phyloP scores from a whole-genome alignment of 2,888 invertebrate species.

The Caenorhabditis panamensis region DNA sequence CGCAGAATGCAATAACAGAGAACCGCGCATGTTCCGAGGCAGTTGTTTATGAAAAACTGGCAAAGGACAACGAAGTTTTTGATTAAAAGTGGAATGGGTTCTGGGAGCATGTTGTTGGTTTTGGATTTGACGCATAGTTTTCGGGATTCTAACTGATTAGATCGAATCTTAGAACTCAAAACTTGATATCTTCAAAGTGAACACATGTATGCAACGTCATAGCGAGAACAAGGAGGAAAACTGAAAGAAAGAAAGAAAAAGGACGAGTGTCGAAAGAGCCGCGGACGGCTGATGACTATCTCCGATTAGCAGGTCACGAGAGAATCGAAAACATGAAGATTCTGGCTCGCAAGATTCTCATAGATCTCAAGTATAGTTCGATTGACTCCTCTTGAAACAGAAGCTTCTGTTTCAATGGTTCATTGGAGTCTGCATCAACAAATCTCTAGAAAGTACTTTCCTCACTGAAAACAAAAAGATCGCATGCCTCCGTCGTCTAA shows the following conservation, averaged over 20 bases:
- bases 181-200: too few species aligned
- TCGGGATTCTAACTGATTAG: too few species aligned
- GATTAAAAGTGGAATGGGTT: too few species aligned
- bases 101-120: too few species aligned
- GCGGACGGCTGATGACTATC: conserved; percentile 35
- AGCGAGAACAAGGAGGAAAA: not conserved
- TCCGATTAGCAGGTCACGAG: conserved; percentile 45
- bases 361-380: conserved; percentile 12
- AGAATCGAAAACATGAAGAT: conserved; percentile 36
- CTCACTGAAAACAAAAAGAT: not conserved
- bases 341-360: too few species aligned
- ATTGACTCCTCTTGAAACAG: conserved; percentile 23
- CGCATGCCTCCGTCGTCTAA: conserved; percentile 1
- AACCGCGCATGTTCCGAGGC: not conserved
- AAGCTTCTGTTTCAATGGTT: conserved; percentile 14
- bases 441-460: not conserved
- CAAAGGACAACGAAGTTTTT: too few species aligned
- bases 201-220: conserved; percentile 27
- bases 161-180: too few species aligned
- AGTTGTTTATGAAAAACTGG: too few species aligned
- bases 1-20: not conserved
- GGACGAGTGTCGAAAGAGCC: not conserved
- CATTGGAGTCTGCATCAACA: not conserved
- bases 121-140: too few species aligned
- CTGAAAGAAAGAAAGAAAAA: not conserved